Base-by-base conservation (phyloP, 2,113 vertebrate species). In the Dipodomys merriami region DNA sequence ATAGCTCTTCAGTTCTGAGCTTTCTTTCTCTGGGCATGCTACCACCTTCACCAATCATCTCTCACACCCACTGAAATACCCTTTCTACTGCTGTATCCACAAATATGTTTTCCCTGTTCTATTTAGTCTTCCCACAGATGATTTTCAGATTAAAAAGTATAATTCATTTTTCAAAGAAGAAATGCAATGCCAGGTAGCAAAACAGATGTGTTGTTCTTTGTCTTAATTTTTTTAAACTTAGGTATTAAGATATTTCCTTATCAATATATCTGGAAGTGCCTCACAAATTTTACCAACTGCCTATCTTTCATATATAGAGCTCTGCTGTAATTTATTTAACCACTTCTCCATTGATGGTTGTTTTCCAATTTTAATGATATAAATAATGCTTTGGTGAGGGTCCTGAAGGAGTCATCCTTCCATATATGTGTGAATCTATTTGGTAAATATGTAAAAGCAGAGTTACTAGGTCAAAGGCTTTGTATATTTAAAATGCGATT, bases 381-480 rank as follows among this genome's bases (percentile, higher is more conserved):
- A 77, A 94, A 82, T 74, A 82, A 68, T 83, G 72, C 67, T 80
- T 86, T 27, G 39, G 33, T 35, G 30, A 94, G 91, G 73, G 78
- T 68, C 57, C 62, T 92, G 35, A 20, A 77, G 89, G 53, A 78
- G 74, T 76, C 71, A 89, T 87, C 60, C 27, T 91, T 84, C 49
- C 72, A 71, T 74, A 29, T 20, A 29, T 29, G 9, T 92, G 29
- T 86, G 83, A 94, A 1, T 83, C 27, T 77, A 72, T 86, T 35
- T 30, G 30, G 77, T 86, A 82, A 94, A 95, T 73, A 84, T 33
- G 69, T 62, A 91, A 86, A 91, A 73, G 74, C 39, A 29, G 69
- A 82, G 60, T 78, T 79, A 22, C 49, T 76, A 88, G 49, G 19
- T 78, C 39, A 83, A 94, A 92, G 68, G n/a, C 78, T 95, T 91